phyloP scores from a whole-genome alignment of 2,888 invertebrate genomes.

The Polyploca ridens region DNA sequence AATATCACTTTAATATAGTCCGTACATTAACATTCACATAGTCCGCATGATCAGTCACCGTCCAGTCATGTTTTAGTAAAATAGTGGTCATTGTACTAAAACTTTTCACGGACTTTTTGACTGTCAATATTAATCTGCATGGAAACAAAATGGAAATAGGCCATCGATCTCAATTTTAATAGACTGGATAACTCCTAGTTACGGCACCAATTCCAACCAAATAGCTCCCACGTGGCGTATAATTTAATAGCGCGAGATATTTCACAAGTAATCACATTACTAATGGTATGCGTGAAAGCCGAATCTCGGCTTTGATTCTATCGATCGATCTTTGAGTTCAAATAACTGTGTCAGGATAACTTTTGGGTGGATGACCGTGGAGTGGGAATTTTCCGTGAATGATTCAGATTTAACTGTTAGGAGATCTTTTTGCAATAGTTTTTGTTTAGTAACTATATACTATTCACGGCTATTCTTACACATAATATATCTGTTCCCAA shows the following conservation, averaged over 20 bases:
- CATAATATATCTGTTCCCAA: too few species aligned
- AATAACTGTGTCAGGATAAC: conserved; percentile 4
- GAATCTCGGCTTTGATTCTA: neutral
- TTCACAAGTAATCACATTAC: neutral
- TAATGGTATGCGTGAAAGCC: neutral
- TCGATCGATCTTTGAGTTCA: neutral
- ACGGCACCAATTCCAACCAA: neutral
- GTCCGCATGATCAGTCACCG: too few species aligned
- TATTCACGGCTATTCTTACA: too few species aligned
- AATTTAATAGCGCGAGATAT: neutral
- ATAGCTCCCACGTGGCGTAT: neutral
- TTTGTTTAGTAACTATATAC: too few species aligned
- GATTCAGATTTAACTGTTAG: neutral
- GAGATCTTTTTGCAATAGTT: neutral
- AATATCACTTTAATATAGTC: too few species aligned
- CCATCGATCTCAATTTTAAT: neutral
- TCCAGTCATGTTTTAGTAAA: too few species aligned
- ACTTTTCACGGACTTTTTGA: too few species aligned
- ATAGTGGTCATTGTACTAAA: too few species aligned
- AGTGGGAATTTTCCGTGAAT: neutral
- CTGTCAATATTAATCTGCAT: too few species aligned
- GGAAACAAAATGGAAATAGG: too few species aligned
- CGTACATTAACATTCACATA: too few species aligned
- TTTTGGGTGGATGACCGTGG: conserved; percentile 2
- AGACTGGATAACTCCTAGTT: too few species aligned